Percentiles rank a stretch among this genome's conserved stretches.
Evolutionary conservation across 1,140 invertebrate species (phyloP).

Genomic region (Bombus superbus): DNA sequence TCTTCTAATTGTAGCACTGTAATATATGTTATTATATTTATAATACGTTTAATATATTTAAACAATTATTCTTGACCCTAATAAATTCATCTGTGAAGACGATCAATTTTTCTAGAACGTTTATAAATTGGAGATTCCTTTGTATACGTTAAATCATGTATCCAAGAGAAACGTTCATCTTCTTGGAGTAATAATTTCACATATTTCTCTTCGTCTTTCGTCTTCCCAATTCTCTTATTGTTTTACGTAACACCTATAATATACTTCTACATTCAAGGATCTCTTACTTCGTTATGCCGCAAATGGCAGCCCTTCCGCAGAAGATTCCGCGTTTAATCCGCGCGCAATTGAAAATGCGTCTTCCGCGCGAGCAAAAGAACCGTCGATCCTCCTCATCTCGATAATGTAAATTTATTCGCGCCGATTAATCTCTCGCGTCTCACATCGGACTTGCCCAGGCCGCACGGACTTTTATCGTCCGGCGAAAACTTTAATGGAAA

Average conservation of each 20-base stretch:
- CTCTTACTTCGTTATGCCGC: not conserved
- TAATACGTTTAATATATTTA: no score
- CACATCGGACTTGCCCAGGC: constrained; percentile 19
- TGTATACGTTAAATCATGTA: not conserved
- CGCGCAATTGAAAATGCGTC: constrained; percentile 14
- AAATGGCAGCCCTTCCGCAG: not conserved
- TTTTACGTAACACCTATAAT: not conserved
- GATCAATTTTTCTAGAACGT: not conserved
- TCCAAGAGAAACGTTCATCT: no score
- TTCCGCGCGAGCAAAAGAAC: not conserved
- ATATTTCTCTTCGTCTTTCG: not conserved
- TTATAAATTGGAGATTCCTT: not conserved
- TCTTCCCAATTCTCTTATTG: not conserved
- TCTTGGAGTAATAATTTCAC: not conserved
- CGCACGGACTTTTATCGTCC: constrained; percentile 42
- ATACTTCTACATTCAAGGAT: not conserved
- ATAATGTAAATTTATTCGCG: constrained; percentile 64
- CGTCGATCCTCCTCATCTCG: constrained; percentile 51
- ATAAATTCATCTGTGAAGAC: not conserved
- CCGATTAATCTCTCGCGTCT: constrained; percentile 50
- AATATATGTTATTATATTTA: no score
- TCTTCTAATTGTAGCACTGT: no score
- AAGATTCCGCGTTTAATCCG: constrained; percentile 20
- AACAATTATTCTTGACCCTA: not conserved
- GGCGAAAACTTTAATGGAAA: constrained; percentile 70